These are phyloP conservation scores for Caenorhabditis macrosperma DNA, from an alignment of 2,888 invertebrate species.

Conservation along the genomic window DNA sequence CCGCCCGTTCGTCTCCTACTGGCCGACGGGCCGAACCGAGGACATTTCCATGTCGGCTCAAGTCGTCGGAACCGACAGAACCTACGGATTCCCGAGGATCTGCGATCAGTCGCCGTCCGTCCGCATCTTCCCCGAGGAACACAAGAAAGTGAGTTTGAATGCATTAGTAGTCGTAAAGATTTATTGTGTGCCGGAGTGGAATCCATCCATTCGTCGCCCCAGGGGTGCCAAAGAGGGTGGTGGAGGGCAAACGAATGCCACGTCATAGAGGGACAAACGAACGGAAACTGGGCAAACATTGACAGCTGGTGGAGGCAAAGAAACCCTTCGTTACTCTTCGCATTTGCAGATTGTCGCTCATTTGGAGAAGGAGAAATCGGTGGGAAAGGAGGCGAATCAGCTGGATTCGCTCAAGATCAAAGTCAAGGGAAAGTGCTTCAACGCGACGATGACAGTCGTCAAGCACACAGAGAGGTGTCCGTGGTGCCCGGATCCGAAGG, in stretches of 20 bases:
- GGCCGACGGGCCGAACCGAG: conserved; percentile 61
- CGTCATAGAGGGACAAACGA: conserved; percentile 68
- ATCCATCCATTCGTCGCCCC: not conserved
- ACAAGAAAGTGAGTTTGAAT: conserved; percentile 23
- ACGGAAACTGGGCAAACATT: conserved; percentile 68
- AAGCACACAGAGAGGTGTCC: conserved; percentile 76
- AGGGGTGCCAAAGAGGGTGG: not conserved
- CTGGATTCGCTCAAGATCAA: conserved; percentile 53
- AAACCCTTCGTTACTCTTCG: not conserved
- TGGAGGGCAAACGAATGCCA: conserved; percentile 46
- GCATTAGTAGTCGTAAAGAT: no score
- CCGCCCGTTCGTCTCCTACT: conserved; percentile 72
- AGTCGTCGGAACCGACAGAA: conserved; percentile 74
- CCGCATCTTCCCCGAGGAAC: conserved; percentile 68
- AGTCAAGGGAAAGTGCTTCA: conserved; percentile 77
- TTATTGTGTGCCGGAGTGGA: no score
- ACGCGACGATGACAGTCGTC: conserved; percentile 73
- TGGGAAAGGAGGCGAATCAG: conserved; percentile 52
- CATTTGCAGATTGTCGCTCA: conserved; percentile 35
- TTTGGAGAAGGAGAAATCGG: conserved; percentile 61
- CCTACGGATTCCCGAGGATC: conserved; percentile 75
- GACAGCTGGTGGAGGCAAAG: not conserved
- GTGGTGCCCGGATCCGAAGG: conserved; percentile 77
- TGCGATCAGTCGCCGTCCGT: conserved; percentile 74
- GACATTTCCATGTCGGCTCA: conserved; percentile 68